Conservation (phyloP, 2,113 vertebrate species). For the Podilymbus podiceps region DNA sequence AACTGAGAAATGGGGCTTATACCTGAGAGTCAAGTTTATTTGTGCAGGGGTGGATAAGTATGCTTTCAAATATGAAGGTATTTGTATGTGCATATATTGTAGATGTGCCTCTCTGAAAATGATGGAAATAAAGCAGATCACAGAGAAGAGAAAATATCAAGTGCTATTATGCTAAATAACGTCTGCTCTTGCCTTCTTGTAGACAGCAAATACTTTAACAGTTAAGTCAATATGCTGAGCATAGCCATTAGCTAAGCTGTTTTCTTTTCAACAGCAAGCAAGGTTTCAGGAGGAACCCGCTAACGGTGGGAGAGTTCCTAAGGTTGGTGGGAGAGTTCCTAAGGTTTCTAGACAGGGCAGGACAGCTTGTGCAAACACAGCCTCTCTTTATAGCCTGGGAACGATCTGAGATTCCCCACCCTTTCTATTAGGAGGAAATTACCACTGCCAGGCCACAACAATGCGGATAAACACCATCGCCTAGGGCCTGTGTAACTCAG, state of each 20-base stretch:
- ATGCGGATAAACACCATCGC: conserved; percentile 65
- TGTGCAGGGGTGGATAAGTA: background rate
- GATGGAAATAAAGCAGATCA: background rate
- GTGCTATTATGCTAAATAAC: background rate
- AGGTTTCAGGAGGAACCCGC: background rate
- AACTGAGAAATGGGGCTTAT: background rate
- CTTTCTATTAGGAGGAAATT: conserved; percentile 71
- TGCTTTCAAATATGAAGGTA: background rate
- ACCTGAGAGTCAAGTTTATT: background rate
- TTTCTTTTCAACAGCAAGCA: background rate
- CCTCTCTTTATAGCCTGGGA: conserved; percentile 67
- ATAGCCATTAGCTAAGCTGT: background rate
- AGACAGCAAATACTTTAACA: background rate
- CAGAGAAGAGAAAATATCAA: background rate
- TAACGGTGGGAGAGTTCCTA: background rate
- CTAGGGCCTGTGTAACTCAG: conserved; percentile 59
- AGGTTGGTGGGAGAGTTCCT: background rate
- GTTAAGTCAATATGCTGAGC: background rate
- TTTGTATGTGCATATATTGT: background rate
- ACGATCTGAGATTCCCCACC: conserved; percentile 61
- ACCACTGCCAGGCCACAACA: conserved; percentile 70
- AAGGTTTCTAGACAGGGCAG: conserved; percentile 12
- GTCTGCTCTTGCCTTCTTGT: background rate
- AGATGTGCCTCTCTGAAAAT: background rate
- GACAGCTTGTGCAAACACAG: conserved; percentile 48